Evolutionary conservation across 1,140 invertebrate genomes (phyloP).

Genomic region (Gryon sp.): DNA sequence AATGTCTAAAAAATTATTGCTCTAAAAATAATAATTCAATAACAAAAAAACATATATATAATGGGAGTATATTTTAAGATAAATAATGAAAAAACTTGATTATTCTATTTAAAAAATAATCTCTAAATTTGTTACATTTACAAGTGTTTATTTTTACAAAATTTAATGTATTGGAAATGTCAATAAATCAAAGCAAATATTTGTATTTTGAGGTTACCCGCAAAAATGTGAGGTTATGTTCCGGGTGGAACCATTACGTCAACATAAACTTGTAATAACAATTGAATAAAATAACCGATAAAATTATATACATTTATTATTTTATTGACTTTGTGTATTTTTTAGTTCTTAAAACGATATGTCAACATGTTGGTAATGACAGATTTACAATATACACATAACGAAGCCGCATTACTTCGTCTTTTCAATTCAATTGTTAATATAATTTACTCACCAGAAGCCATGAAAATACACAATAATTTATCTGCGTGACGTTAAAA

Average conservation of each 20-base stretch:
- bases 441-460: conserved; percentile 70
- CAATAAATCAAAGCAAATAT: conserved; percentile 6
- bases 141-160: background rate
- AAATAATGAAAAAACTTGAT: no score
- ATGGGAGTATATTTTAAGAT: no score
- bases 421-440: background rate
- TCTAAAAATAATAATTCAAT: background rate
- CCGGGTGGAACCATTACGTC: background rate
- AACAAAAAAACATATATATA: conserved; percentile 29
- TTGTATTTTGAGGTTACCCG: conserved; percentile 51
- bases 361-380: conserved; percentile 2
- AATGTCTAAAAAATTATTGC: conserved; percentile 27
- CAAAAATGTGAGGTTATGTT: conserved; percentile 63
- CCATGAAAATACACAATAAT: conserved; percentile 65
- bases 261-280: background rate
- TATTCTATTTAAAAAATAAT: no score
- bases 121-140: background rate
- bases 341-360: no score
- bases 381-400: conserved; percentile 19
- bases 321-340: no score
- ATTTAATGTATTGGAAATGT: background rate
- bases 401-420: conserved; percentile 18
- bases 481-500: conserved; percentile 69
- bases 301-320: no score
- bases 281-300: background rate